Evolutionary conservation across 2,888 invertebrate species (phyloP).

Genomic region (Chymomyza procnemis): DNA sequence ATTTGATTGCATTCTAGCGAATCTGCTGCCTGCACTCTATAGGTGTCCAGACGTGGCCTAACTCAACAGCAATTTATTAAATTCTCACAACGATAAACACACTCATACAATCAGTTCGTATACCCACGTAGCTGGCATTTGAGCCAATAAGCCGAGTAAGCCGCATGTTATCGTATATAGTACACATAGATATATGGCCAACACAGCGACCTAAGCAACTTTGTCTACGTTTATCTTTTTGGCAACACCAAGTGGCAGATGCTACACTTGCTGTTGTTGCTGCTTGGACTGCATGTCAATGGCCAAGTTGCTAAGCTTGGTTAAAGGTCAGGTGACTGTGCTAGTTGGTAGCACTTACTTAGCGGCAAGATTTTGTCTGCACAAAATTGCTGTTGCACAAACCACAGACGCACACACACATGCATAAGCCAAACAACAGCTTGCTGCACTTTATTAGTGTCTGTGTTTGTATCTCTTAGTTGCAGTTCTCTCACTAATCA

Average conservation of each 20-base stretch:
- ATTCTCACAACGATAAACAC: slow-evolving; percentile 10
- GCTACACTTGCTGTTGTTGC: background rate
- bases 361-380: background rate
- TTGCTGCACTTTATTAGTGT: background rate
- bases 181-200: background rate
- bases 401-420: background rate
- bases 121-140: background rate
- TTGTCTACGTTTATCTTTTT: background rate
- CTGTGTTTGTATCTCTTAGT: slow-evolving; percentile 14
- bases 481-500: slow-evolving; percentile 3
- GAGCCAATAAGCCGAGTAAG: background rate
- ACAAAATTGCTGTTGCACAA: too few relatives aligned
- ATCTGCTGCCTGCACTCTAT: background rate
- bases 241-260: background rate
- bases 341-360: background rate
- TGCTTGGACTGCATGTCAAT: background rate
- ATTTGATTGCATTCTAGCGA: background rate
- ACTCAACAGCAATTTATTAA: background rate
- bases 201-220: background rate
- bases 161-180: background rate
- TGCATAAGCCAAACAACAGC: background rate
- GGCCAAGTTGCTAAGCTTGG: background rate
- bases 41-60: background rate
- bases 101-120: background rate
- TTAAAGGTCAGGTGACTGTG: background rate